Percentiles rank a stretch among this genome's conserved stretches.
These are phyloP conservation scores for Morpho achilles DNA, from an alignment of 2,888 invertebrate species.

Conservation along the genomic window DNA sequence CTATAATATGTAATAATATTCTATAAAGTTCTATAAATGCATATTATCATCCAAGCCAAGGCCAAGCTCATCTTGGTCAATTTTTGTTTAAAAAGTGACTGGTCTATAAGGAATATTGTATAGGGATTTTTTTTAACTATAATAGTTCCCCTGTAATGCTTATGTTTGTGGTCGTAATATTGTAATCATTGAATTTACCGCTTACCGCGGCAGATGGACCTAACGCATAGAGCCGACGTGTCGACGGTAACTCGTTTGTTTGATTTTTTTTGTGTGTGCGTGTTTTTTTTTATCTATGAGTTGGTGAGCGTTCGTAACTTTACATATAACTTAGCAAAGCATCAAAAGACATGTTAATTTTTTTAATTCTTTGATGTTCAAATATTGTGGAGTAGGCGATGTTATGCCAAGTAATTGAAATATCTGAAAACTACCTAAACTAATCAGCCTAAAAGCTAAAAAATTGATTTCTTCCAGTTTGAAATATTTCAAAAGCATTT, in stretches of 20 bases:
- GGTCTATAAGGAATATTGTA: background rate
- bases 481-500: too few relatives aligned
- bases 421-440: too few relatives aligned
- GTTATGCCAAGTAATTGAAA: too few relatives aligned
- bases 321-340: too few relatives aligned
- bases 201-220: slow-evolving; percentile 76
- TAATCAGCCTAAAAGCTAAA: too few relatives aligned
- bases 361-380: too few relatives aligned
- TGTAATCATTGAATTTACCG: slow-evolving; percentile 59
- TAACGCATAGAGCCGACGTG: slow-evolving; percentile 73
- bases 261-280: slow-evolving; percentile 38
- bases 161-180: slow-evolving; percentile 36
- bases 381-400: too few relatives aligned
- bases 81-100: slow-evolving; percentile 3
- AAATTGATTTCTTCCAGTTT: too few relatives aligned
- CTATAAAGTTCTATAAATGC: too few relatives aligned
- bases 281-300: slow-evolving; percentile 24
- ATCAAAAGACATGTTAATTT: too few relatives aligned
- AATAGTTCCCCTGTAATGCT: slow-evolving; percentile 4
- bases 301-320: slow-evolving; percentile 10
- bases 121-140: background rate
- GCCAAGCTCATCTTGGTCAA: background rate
- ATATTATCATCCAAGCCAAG: too few relatives aligned
- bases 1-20: too few relatives aligned
- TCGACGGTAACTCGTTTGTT: slow-evolving; percentile 63